phyloP scores from a whole-genome alignment of 2,888 invertebrate species.

The Leptura quadrifasciata region DNA sequence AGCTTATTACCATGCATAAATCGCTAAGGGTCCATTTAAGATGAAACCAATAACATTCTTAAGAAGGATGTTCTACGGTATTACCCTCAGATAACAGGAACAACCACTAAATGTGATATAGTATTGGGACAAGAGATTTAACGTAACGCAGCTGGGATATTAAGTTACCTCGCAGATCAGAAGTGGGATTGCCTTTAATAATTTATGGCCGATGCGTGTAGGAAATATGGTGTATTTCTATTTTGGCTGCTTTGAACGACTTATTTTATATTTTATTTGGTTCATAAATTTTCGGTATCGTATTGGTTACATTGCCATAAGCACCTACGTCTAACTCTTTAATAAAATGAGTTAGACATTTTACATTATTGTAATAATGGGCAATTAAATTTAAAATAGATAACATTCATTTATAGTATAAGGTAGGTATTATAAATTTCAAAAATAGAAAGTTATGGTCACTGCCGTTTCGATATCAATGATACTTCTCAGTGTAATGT shows the following conservation, averaged over 20 bases:
- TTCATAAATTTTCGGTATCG: slow-evolving; percentile 8
- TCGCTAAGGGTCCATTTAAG: slow-evolving; percentile 67
- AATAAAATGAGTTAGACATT: neutral
- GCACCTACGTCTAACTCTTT: neutral
- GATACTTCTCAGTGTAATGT: no score
- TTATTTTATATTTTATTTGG: slow-evolving; percentile 3
- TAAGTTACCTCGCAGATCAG: slow-evolving; percentile 41
- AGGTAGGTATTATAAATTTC: no score
- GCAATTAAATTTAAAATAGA: no score
- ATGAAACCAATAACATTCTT: slow-evolving; percentile 68
- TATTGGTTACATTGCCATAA: slow-evolving; percentile 35
- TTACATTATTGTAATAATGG: neutral
- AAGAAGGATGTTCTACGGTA: slow-evolving; percentile 68
- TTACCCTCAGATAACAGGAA: slow-evolving; percentile 68
- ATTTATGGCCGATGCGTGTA: slow-evolving; percentile 40
- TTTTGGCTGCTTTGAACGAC: slow-evolving; percentile 23
- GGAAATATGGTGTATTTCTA: slow-evolving; percentile 42
- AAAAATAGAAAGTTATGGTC: no score
- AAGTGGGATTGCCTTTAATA: slow-evolving; percentile 42
- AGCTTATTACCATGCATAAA: slow-evolving; percentile 67
- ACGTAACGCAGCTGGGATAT: slow-evolving; percentile 34
- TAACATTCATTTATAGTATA: no score
- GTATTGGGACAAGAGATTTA: slow-evolving; percentile 41
- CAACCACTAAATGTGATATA: slow-evolving; percentile 71
- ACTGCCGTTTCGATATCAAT: no score